Evolutionary conservation across 2,797 vertebrate species (phyloP).

Genomic region (Urosaurus nigricauda): DNA sequence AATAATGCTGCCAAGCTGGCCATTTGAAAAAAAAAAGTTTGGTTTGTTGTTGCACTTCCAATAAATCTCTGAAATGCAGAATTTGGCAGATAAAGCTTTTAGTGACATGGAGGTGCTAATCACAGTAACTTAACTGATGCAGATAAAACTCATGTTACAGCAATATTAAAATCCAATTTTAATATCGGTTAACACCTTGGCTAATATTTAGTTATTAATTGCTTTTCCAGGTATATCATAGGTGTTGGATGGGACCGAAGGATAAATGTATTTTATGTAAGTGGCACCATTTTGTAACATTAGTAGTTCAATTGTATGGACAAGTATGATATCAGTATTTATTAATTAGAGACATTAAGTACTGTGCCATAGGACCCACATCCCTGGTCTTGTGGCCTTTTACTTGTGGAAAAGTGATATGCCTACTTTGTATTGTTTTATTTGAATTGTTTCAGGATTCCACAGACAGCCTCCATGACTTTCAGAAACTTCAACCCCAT

Average conservation of each 20-base stretch:
- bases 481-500: slow-evolving; percentile 76
- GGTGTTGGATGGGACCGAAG: slow-evolving; percentile 83
- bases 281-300: slow-evolving; percentile 59
- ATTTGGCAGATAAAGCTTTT: not conserved
- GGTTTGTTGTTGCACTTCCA: not conserved
- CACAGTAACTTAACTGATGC: not conserved
- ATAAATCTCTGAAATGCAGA: not conserved
- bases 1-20: not conserved
- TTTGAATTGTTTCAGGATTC: slow-evolving; percentile 72
- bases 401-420: not conserved
- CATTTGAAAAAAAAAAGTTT: not conserved
- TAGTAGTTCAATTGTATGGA: not conserved
- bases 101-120: not conserved
- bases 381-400: not conserved
- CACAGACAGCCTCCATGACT: slow-evolving; percentile 69
- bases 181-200: not conserved
- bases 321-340: not conserved
- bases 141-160: not conserved
- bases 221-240: slow-evolving; percentile 77
- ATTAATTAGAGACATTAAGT: not conserved
- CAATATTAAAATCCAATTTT: not conserved
- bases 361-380: not conserved
- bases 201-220: slow-evolving; percentile 30
- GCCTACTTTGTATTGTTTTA: not conserved
- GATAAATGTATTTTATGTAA: slow-evolving; percentile 84